Percentiles rank a stretch among this genome's conserved stretches.
Conservation (phyloP, 2,797 vertebrate species). For the Gallinago stenura region DNA sequence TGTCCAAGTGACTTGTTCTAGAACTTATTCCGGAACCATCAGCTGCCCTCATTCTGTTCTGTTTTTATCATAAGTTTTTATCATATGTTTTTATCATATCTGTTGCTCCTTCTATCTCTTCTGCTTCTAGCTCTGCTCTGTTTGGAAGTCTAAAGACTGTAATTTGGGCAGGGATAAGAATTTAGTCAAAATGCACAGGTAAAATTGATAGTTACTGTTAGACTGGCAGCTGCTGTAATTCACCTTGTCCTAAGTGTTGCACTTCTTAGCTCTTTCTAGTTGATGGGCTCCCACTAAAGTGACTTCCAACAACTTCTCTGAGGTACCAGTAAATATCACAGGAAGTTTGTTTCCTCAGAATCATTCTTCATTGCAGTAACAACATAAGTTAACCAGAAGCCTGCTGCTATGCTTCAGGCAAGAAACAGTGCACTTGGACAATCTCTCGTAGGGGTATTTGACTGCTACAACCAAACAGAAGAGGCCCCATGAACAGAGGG, state of each 20-base stretch:
- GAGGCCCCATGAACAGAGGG: neutral
- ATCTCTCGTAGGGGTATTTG: neutral
- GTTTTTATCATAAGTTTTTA: neutral
- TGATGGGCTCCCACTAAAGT: neutral
- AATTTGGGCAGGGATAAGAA: neutral
- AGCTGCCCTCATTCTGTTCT: neutral
- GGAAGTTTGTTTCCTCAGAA: neutral
- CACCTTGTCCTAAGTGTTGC: neutral
- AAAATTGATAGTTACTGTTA: neutral
- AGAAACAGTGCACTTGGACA: neutral
- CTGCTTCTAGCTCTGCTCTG: neutral
- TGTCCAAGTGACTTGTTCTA: neutral
- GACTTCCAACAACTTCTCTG: neutral
- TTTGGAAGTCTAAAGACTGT: neutral
- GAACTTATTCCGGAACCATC: neutral
- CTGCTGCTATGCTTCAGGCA: neutral
- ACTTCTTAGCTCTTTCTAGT: neutral
- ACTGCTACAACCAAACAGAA: neutral
- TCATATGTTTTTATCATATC: neutral
- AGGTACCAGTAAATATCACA: neutral
- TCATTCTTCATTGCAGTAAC: neutral
- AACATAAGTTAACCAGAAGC: neutral
- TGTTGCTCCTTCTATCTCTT: neutral
- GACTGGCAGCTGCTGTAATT: neutral
- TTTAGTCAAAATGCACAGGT: neutral